Evolutionary conservation across 2,888 invertebrate genomes (phyloP), one percentile per base, ranked within the genome.

Genomic region (Stratiomys singularior): DNA sequence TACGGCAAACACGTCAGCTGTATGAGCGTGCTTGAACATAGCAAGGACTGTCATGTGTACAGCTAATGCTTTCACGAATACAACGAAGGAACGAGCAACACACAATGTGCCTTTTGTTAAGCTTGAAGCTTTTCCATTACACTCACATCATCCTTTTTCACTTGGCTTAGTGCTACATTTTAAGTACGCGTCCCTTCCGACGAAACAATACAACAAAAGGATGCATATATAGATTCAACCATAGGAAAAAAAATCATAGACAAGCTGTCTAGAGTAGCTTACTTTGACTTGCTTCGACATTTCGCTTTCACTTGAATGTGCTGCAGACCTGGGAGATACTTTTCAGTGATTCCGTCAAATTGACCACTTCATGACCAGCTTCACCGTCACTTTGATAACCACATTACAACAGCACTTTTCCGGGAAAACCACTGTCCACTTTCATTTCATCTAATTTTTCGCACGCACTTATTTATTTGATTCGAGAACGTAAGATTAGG

Each of bases 251-350:
- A 66, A 72, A 28, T 52, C 21, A 27, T 52, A 72, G 52, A 52
- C 71, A 72, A 52, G 71, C 71, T 56, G 71, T 72, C 71, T 66
- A 66, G 56, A 56, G 52, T 25, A 27, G 66, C 78, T 78, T 78
- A 69, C 71, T 77, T 72, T 78, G 67, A 69, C 66, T 58, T 78
- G 67, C 60, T 76, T 78, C 46, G 78, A 78, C 78, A 78, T 78
- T 76, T 78, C 76, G 56, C 25, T 58, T 76, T 47, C 71, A 72
- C 56, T 28, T 25, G 27, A 52, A 9, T 18, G 18, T 25, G 71
- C 56, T 72, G 71, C 71, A 56, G 27, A 72, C 56, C 30, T 27
- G 1, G 28, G 13, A 27, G 37, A 28, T 1, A 66, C 37, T 66
- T 27, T 66, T 66, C 66, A 18, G 37, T 18, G 37, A 37, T 66